A percentile compares a stretch with the other conserved stretches of the same genome.
Conservation (phyloP, 1,140 invertebrate genomes). For the Belonocnema kinseyi region DNA sequence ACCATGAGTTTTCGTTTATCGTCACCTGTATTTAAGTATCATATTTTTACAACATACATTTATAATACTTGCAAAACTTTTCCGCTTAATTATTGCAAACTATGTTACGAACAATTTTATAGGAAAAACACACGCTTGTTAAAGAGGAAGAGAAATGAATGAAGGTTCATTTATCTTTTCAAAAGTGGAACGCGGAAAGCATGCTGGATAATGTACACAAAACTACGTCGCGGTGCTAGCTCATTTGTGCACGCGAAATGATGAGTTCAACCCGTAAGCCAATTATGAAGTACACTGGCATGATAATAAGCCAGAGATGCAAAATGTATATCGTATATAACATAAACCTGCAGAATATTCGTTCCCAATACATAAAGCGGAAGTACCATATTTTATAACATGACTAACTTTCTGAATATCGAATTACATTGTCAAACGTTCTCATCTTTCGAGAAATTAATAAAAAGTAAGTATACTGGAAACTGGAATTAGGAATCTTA, state of each 20-base stretch:
- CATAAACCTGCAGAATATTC: background rate
- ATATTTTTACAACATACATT: too few relatives aligned
- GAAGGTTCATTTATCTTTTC: background rate
- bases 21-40: too few relatives aligned
- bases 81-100: background rate
- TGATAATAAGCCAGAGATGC: constrained; percentile 8
- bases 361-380: background rate
- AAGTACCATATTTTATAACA: background rate
- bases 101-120: too few relatives aligned
- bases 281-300: constrained; percentile 24
- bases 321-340: too few relatives aligned
- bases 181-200: background rate
- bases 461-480: too few relatives aligned
- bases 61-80: background rate
- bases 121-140: too few relatives aligned
- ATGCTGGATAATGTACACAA: constrained; percentile 12
- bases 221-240: constrained; percentile 10
- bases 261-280: constrained; percentile 22
- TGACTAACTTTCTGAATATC: background rate
- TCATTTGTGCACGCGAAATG: constrained; percentile 28
- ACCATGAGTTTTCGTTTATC: too few relatives aligned
- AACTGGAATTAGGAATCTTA: too few relatives aligned
- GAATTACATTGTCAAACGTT: background rate
- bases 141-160: background rate
- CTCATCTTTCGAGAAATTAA: too few relatives aligned